Percentiles rank a stretch among this genome's conserved stretches.
Evolutionary conservation across 2,797 vertebrate genomes (phyloP).

Genomic region (Pangasius larnaudii): DNA sequence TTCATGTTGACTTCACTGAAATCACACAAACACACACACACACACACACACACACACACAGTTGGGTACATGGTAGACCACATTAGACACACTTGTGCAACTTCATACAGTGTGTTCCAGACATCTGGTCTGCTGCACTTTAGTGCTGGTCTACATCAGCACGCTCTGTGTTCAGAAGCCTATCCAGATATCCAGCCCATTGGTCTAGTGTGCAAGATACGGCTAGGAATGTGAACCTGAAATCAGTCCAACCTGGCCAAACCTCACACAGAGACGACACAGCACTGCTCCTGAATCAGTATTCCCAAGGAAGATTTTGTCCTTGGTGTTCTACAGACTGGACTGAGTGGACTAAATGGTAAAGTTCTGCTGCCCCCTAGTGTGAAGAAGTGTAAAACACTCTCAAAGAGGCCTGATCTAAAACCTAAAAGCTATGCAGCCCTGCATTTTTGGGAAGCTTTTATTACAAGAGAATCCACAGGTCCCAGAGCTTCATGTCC

Average conservation of each 20-base stretch:
- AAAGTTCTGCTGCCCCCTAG: constrained; percentile 47
- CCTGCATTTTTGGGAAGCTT: constrained; percentile 36
- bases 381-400: constrained; percentile 7
- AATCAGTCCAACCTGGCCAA: constrained; percentile 2
- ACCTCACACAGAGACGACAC: constrained; percentile 11
- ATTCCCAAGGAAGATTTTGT: background rate
- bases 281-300: constrained; percentile 20
- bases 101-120: constrained; percentile 69
- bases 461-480: constrained; percentile 34
- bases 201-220: constrained; percentile 17
- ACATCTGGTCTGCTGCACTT: constrained; percentile 68
- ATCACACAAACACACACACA: constrained; percentile 5
- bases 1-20: constrained; percentile 44
- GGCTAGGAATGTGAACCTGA: background rate
- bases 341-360: background rate
- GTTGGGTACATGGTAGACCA: constrained; percentile 69
- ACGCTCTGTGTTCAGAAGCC: constrained; percentile 29
- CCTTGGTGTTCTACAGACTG: background rate
- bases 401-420: background rate
- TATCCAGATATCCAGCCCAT: background rate
- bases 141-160: constrained; percentile 33
- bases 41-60: constrained; percentile 45
- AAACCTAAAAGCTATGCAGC: constrained; percentile 12
- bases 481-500: constrained; percentile 32
- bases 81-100: constrained; percentile 65